Conservation (phyloP, 1,140 invertebrate genomes). For the Pararge aegeria region DNA sequence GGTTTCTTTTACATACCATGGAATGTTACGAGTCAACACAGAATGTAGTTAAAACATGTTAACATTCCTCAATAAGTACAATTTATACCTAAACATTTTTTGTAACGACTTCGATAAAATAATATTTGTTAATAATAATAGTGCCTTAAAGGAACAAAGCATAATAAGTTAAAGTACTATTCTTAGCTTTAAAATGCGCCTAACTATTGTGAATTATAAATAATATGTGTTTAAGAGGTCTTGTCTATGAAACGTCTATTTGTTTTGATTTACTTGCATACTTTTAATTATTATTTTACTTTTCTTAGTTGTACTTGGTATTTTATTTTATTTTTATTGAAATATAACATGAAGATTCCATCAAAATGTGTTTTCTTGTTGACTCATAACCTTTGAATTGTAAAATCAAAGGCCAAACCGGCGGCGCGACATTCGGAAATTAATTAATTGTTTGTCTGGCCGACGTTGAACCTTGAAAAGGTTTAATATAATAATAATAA, state of each 20-base stretch:
- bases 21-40: background rate
- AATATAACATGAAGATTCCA: background rate
- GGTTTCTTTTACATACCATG: conserved; percentile 3
- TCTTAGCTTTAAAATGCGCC: background rate
- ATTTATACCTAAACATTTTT: background rate
- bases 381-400: background rate
- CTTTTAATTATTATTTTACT: conserved; percentile 17
- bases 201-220: background rate
- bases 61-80: conserved; percentile 9
- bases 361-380: background rate
- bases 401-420: background rate
- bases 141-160: conserved; percentile 12
- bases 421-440: no score
- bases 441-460: no score
- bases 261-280: background rate
- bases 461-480: no score
- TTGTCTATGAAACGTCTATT: background rate
- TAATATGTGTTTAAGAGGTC: no score
- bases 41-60: background rate
- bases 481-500: no score
- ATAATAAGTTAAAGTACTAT: conserved; percentile 8
- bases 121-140: background rate
- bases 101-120: background rate
- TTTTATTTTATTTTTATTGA: conserved; percentile 10
- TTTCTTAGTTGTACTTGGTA: conserved; percentile 12